A percentile compares a stretch with the other conserved stretches of the same genome.
Conservation (phyloP, 2,888 invertebrate genomes). For the Lysandra coridon region DNA sequence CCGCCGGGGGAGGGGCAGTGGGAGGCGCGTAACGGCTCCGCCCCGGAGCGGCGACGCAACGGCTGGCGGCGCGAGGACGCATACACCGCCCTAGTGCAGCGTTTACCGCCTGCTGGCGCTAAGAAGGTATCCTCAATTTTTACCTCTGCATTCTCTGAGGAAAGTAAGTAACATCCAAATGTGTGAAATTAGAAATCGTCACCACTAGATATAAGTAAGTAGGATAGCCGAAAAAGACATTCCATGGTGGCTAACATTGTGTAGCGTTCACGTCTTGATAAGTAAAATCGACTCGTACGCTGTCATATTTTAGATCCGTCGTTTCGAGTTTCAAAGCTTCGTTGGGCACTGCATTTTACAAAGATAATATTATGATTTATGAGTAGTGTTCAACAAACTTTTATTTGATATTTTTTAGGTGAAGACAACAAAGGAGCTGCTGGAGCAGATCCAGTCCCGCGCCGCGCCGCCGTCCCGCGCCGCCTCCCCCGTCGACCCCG, state of each 20-base stretch:
- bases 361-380: not conserved
- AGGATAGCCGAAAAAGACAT: too few relatives aligned
- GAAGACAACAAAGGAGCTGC: conserved; percentile 86
- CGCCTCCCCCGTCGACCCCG: conserved; percentile 50
- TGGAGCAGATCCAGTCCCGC: conserved; percentile 87
- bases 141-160: too few relatives aligned
- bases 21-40: conserved; percentile 40
- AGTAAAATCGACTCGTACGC: too few relatives aligned
- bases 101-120: conserved; percentile 67
- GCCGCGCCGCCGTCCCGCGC: conserved; percentile 57
- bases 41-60: conserved; percentile 40
- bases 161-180: too few relatives aligned
- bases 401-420: conserved; percentile 51
- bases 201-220: too few relatives aligned
- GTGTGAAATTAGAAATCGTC: too few relatives aligned
- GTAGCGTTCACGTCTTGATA: too few relatives aligned
- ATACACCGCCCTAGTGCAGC: conserved; percentile 68
- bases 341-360: too few relatives aligned
- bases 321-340: too few relatives aligned
- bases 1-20: conserved; percentile 44
- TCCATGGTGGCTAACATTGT: too few relatives aligned
- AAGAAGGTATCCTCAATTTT: conserved; percentile 59
- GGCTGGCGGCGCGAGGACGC: conserved; percentile 55
- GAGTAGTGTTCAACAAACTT: not conserved
- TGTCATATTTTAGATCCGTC: too few relatives aligned